Conservation (phyloP, 2,113 vertebrate genomes). For the Ctenodactylus gundi region DNA sequence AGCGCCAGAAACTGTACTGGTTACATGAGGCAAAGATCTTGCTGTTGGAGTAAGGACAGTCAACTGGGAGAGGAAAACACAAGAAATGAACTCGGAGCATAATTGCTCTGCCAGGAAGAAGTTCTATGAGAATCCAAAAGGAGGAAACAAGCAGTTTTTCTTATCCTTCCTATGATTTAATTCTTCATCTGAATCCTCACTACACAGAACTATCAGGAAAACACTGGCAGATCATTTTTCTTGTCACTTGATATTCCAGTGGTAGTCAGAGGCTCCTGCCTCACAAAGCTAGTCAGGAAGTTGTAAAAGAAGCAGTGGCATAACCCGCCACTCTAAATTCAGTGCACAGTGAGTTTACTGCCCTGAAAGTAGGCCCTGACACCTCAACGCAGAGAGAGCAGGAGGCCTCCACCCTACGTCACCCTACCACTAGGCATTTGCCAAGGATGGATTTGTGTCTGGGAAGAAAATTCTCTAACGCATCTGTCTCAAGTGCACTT, state of each 20-base stretch:
- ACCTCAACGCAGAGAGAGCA: conserved; percentile 2
- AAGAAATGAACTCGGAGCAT: conserved; percentile 52
- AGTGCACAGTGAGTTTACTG: conserved; percentile 34
- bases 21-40: conserved; percentile 16
- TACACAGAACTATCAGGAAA: conserved; percentile 56
- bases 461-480: conserved; percentile 45
- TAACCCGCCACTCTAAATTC: conserved; percentile 14
- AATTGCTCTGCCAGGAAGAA: conserved; percentile 37
- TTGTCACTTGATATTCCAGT: background rate
- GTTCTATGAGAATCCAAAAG: conserved; percentile 34
- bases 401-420: background rate
- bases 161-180: conserved; percentile 57
- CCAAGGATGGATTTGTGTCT: conserved; percentile 11
- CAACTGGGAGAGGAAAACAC: conserved; percentile 16
- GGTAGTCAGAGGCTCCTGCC: background rate
- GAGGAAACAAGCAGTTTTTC: conserved; percentile 25
- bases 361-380: background rate
- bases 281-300: conserved; percentile 42
- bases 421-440: conserved; percentile 8
- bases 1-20: conserved; percentile 18
- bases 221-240: conserved; percentile 38
- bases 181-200: conserved; percentile 56
- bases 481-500: conserved; percentile 45
- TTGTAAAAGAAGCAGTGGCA: conserved; percentile 16
- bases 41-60: background rate